phyloP scores from a whole-genome alignment of 2,888 invertebrate genomes.

The Graphium colonna region DNA sequence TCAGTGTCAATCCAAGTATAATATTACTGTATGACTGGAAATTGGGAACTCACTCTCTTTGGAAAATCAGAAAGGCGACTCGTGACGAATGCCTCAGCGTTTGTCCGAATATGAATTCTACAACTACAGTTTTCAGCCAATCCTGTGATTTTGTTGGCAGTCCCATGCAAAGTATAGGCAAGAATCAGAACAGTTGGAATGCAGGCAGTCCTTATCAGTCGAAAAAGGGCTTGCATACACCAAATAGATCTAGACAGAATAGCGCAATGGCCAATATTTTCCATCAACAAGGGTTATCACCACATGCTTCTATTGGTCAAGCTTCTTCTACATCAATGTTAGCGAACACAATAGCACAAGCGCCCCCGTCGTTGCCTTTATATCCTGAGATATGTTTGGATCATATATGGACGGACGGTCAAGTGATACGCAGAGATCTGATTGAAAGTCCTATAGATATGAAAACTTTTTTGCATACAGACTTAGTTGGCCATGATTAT shows the following conservation, averaged over 20 bases:
- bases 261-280: slow-evolving; percentile 72
- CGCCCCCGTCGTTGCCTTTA: slow-evolving; percentile 83
- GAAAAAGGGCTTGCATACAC: slow-evolving; percentile 49
- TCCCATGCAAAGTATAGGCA: slow-evolving; percentile 57
- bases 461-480: slow-evolving; percentile 91
- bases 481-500: slow-evolving; percentile 91
- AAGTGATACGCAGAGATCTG: slow-evolving; percentile 53
- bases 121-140: slow-evolving; percentile 63
- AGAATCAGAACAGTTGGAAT: slow-evolving; percentile 57
- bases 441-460: slow-evolving; percentile 54
- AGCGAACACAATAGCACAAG: slow-evolving; percentile 67
- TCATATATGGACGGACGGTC: slow-evolving; percentile 92
- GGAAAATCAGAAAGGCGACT: slow-evolving; percentile 87
- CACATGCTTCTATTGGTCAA: slow-evolving; percentile 68
- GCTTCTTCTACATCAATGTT: slow-evolving; percentile 67
- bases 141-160: slow-evolving; percentile 64
- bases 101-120: slow-evolving; percentile 74
- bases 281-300: slow-evolving; percentile 69
- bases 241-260: slow-evolving; percentile 56
- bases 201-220: slow-evolving; percentile 66
- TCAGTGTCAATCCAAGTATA: slow-evolving; percentile 88
- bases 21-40: slow-evolving; percentile 89
- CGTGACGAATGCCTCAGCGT: slow-evolving; percentile 84
- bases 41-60: slow-evolving; percentile 89
- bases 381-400: slow-evolving; percentile 94